These are phyloP conservation scores for Pseudomugil tenellus DNA, from an alignment of 2,797 vertebrate genomes.

Conservation along the genomic window DNA sequence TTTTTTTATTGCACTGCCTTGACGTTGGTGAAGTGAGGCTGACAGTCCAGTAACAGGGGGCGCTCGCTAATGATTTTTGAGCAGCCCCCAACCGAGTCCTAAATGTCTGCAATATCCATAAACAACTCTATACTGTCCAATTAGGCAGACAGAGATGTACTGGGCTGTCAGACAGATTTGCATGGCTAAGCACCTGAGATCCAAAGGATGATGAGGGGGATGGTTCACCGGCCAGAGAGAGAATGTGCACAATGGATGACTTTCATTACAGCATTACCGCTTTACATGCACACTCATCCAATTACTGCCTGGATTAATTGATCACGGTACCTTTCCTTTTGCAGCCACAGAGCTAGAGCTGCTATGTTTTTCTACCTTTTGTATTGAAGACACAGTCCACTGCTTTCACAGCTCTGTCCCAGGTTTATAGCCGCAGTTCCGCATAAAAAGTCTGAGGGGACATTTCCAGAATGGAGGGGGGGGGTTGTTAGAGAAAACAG, in stretches of 20 bases:
- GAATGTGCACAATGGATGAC: conserved; percentile 91
- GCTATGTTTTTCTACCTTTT: conserved; percentile 72
- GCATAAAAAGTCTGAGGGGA: conserved; percentile 65
- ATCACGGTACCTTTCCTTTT: conserved; percentile 89
- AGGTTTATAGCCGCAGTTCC: conserved; percentile 57
- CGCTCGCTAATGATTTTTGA: conserved; percentile 97
- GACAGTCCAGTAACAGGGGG: conserved; percentile 92
- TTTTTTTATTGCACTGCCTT: conserved; percentile 67
- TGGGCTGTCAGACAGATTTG: conserved; percentile 97
- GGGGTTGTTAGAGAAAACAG: conserved; percentile 56
- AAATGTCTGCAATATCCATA: conserved; percentile 98
- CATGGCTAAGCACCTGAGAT: conserved; percentile 97
- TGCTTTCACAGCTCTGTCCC: conserved; percentile 63
- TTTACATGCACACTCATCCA: conserved; percentile 91
- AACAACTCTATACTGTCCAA: conserved; percentile 99
- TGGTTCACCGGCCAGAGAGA: conserved; percentile 85
- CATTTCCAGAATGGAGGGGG: conserved; percentile 47
- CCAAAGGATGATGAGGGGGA: conserved; percentile 92
- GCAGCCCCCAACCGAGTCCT: conserved; percentile 96
- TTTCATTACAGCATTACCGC: conserved; percentile 95
- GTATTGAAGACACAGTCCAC: conserved; percentile 44
- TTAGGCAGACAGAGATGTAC: conserved; percentile 98
- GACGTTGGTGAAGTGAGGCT: conserved; percentile 84
- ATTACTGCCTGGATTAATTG: conserved; percentile 99
- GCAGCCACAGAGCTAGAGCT: conserved; percentile 50